Evolutionary conservation across 2,888 invertebrate genomes (phyloP), one percentile per base, ranked within the genome.

Genomic region (Drosophila nigricruria): DNA sequence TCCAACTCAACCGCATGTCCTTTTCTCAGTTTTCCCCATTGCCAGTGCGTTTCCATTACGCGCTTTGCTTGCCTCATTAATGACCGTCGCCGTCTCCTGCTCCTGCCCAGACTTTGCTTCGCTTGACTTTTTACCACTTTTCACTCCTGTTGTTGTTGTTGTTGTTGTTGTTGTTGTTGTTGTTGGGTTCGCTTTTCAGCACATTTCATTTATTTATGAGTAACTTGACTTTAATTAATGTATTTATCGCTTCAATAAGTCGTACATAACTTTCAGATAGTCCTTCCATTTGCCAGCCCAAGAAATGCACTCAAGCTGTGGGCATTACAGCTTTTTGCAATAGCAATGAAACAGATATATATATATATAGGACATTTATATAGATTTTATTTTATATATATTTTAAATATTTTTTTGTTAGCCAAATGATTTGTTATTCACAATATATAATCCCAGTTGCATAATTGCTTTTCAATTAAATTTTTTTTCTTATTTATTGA

Each of bases 181-280:
- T 70, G 62, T 67, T 75, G 58, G 50, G 56, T 56, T 64, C 23
- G 56, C 72, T 68, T 83, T 83, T 70, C 63, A 74, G 61, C 79
- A 73, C 81, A 83, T 79, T 87, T 77, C 72, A 82, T 84, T 89
- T 89, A 86, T 85, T 84, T 84, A 82, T 82, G 82, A 88, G 85
- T 40, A 88, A 82, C 80, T 89, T 80, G 83, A 82, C 78, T 89
- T 86, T 88, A 89, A 89, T 86, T 86, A 89, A 89, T 89, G 82
- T 89, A 88, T 89, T 86, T 86, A 86, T 88, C 88, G 85, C 89
- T 77, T 70, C 85, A 89, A 86, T 85, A 82, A 86, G 62, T 85
- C 69, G 77, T 70, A 87, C 73, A 89, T 75, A 81, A 89, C 79
- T 84, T 79, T 77, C 53, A 61, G 70, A 65, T 58, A 64, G 52